Conservation (phyloP, 1,140 invertebrate genomes). For the Schmidtea mediterranea region DNA sequence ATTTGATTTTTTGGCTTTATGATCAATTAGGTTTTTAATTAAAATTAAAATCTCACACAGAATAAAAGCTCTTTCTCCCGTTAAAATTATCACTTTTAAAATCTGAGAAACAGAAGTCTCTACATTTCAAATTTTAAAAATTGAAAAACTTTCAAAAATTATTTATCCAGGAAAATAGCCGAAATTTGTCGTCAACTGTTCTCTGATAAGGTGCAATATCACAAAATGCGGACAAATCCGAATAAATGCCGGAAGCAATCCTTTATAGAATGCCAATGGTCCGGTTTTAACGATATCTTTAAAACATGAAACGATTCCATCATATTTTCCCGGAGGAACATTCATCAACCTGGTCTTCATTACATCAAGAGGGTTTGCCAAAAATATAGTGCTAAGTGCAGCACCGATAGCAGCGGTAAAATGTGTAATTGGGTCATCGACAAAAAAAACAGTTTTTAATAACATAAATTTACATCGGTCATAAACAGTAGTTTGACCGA, state of each 20-base stretch:
- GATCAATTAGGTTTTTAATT: too few relatives aligned
- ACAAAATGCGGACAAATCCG: constrained; percentile 17
- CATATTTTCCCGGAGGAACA: neutral
- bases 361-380: constrained; percentile 85
- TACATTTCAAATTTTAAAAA: too few relatives aligned
- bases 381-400: constrained; percentile 67
- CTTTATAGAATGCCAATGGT: constrained; percentile 14
- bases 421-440: constrained; percentile 60
- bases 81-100: too few relatives aligned
- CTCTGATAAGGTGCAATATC: constrained; percentile 15
- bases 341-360: constrained; percentile 83
- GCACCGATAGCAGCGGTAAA: constrained; percentile 57
- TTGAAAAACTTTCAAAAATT: too few relatives aligned
- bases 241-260: constrained; percentile 18
- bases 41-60: too few relatives aligned
- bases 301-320: neutral
- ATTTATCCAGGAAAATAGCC: too few relatives aligned
- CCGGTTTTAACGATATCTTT: too few relatives aligned
- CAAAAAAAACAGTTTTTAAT: constrained; percentile 41
- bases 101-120: too few relatives aligned
- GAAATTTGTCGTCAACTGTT: too few relatives aligned
- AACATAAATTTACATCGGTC: constrained; percentile 63
- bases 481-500: constrained; percentile 65
- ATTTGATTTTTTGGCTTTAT: too few relatives aligned
- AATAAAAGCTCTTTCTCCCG: too few relatives aligned